Percentiles rank a stretch among this genome's conserved stretches.
Conservation (phyloP, 2,113 vertebrate species). For the Gallinago undulata region DNA sequence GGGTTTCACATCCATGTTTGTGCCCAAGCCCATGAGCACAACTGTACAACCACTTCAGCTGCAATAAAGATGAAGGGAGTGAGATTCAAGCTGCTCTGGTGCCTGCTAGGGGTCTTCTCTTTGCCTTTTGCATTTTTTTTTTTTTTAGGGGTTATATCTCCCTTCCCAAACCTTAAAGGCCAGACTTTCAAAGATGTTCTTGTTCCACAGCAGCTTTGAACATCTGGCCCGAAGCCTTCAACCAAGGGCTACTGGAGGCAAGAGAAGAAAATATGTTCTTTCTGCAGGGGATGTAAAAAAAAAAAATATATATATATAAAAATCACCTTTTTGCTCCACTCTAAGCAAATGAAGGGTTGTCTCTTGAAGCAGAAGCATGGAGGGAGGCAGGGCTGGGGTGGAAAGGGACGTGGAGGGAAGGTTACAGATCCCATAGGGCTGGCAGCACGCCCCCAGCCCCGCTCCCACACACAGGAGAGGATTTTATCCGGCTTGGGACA, state of each 20-base stretch:
- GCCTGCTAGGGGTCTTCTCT: background rate
- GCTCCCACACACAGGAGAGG: background rate
- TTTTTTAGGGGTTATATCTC: background rate
- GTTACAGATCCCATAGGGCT: background rate
- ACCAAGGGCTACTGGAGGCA: background rate
- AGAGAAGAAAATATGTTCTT: background rate
- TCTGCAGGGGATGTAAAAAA: background rate
- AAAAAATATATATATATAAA: too few relatives aligned
- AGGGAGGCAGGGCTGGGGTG: background rate
- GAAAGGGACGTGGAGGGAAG: background rate
- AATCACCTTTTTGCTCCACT: background rate
- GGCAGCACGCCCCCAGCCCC: background rate
- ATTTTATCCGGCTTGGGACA: background rate
- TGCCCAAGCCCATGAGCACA: fast-evolving
- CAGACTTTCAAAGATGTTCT: background rate
- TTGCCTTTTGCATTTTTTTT: background rate
- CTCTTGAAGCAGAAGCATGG: fast-evolving
- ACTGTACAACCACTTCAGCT: background rate
- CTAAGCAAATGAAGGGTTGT: background rate
- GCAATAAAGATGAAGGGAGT: background rate
- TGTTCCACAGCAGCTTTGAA: background rate
- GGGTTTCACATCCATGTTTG: background rate
- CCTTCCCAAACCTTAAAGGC: background rate
- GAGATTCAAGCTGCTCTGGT: background rate
- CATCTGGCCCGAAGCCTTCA: background rate